phyloP scores from a whole-genome alignment of 1,140 invertebrate species.

The Teleogryllus occipitalis region DNA sequence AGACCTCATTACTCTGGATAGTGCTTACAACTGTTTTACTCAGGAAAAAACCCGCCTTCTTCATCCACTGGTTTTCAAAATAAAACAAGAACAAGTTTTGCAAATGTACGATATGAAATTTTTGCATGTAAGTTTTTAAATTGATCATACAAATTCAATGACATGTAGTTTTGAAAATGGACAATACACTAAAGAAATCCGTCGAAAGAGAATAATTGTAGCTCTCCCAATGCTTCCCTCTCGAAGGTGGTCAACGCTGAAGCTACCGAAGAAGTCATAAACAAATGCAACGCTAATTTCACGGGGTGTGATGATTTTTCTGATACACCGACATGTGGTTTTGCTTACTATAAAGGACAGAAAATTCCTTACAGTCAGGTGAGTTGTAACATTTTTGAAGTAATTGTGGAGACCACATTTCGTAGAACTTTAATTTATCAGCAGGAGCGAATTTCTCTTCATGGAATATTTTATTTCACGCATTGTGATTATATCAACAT shows the following conservation, averaged over 20 bases:
- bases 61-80: conserved; percentile 39
- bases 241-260: conserved; percentile 36
- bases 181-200: no score
- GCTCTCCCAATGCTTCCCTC: neutral
- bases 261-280: conserved; percentile 38
- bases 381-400: conserved; percentile 11
- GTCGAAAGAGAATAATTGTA: no score
- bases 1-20: conserved; percentile 40
- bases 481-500: no score
- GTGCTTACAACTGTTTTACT: conserved; percentile 35
- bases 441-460: no score
- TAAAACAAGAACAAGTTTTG: conserved; percentile 36
- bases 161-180: no score
- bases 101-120: conserved; percentile 37
- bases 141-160: neutral
- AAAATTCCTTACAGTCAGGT: conserved; percentile 37
- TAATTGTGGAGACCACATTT: no score
- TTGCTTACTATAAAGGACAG: conserved; percentile 32
- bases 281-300: conserved; percentile 35
- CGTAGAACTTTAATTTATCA: no score
- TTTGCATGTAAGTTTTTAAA: conserved; percentile 8
- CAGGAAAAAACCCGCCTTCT: conserved; percentile 34
- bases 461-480: no score
- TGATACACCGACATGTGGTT: conserved; percentile 36
- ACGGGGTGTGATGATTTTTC: conserved; percentile 34